A percentile compares a stretch with the other conserved stretches of the same genome.
phyloP scores from a whole-genome alignment of 2,113 vertebrate species.

The Chionomys nivalis region DNA sequence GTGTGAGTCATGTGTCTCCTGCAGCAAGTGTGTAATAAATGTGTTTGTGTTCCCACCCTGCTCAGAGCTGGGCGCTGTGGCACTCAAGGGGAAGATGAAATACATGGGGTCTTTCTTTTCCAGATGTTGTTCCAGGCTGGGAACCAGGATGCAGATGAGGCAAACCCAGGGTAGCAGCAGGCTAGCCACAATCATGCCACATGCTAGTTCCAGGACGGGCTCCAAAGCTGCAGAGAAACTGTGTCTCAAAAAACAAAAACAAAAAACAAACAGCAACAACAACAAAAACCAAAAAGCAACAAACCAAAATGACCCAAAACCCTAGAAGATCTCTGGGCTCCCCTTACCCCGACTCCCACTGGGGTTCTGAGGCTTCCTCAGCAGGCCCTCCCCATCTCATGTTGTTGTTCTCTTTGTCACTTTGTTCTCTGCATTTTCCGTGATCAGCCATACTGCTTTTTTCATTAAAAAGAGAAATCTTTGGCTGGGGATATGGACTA shows the following conservation, averaged over 20 bases:
- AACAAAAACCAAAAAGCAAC: too few species aligned
- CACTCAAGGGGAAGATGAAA: neutral
- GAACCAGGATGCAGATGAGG: neutral
- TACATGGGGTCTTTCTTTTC: neutral
- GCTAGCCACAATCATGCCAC: rapidly evolving
- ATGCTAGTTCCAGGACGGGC: too few species aligned
- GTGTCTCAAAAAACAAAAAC: too few species aligned
- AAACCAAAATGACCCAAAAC: too few species aligned
- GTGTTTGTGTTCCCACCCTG: neutral
- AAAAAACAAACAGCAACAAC: too few species aligned
- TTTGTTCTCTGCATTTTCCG: neutral
- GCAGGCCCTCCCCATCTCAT: neutral
- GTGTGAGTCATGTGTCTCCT: neutral
- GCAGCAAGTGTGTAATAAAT: neutral
- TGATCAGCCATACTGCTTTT: neutral
- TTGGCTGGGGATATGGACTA: neutral
- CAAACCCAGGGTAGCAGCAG: neutral
- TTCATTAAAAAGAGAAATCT: neutral
- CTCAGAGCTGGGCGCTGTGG: neutral
- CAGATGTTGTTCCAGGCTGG: rapidly evolving
- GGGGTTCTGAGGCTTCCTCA: neutral
- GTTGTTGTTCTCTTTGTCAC: neutral
- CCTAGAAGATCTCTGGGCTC: neutral
- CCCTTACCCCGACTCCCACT: neutral
- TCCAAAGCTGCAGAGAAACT: too few species aligned